A percentile compares a stretch with the other conserved stretches of the same genome.
Conservation (phyloP, 2,113 vertebrate genomes). For the Psilopsiagon aymara region DNA sequence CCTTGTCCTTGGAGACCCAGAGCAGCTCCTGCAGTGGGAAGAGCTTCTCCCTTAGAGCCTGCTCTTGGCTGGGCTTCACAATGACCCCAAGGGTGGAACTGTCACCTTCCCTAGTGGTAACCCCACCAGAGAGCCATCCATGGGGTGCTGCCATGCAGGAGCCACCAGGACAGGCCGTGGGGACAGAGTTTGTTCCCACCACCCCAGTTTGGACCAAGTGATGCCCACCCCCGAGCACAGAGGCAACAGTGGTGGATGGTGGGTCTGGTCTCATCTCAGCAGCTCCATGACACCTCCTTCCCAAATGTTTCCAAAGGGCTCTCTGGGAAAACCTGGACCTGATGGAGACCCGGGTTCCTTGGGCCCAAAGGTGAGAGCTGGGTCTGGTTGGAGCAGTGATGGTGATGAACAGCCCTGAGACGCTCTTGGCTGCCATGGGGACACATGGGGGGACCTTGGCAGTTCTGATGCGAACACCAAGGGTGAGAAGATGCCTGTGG, state of each 20-base stretch:
- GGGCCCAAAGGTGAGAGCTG: constrained; percentile 78
- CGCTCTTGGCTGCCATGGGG: neutral
- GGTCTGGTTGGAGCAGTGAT: neutral
- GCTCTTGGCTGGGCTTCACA: neutral
- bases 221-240: neutral
- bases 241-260: rapidly evolving
- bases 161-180: neutral
- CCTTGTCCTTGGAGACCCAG: neutral
- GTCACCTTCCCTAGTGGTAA: neutral
- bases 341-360: constrained; percentile 70
- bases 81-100: rapidly evolving
- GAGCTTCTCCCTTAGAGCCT: neutral
- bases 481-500: neutral
- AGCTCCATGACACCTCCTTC: neutral
- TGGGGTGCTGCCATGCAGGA: neutral
- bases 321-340: constrained; percentile 73
- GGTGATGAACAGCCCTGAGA: neutral
- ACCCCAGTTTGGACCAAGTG: neutral
- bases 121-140: neutral
- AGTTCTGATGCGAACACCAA: neutral
- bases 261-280: neutral
- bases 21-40: neutral
- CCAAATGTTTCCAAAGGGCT: constrained; percentile 72
- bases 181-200: neutral
- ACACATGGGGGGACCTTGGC: rapidly evolving